A percentile compares a stretch with the other conserved stretches of the same genome.
Evolutionary conservation across 2,113 vertebrate genomes (phyloP).

Genomic region (Platysternon megacephalum): DNA sequence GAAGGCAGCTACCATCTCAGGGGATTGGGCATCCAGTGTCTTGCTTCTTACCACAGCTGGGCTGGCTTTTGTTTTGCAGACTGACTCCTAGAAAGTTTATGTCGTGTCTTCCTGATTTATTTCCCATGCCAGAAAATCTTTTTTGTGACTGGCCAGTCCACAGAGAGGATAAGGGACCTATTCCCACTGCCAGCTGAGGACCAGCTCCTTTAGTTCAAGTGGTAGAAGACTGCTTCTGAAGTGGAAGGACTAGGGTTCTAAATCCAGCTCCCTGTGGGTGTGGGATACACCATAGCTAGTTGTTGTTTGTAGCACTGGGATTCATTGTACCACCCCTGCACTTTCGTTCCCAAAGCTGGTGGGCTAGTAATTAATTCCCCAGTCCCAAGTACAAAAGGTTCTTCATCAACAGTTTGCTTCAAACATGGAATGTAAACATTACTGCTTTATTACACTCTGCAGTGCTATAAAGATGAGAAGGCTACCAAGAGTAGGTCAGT

Average conservation of each 20-base stretch:
- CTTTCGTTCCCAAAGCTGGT: neutral
- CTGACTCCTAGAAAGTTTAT: neutral
- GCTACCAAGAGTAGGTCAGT: neutral
- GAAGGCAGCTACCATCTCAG: neutral
- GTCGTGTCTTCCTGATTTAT: neutral
- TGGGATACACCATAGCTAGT: neutral
- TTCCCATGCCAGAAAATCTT: neutral
- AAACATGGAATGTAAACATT: neutral
- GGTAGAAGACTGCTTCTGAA: neutral
- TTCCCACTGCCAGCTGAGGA: neutral
- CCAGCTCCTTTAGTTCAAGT: neutral
- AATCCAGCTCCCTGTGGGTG: neutral
- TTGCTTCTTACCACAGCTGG: rapidly evolving
- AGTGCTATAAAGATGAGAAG: neutral
- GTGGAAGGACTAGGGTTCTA: neutral
- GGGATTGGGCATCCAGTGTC: rapidly evolving
- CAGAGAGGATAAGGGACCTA: neutral
- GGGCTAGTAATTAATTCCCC: rapidly evolving
- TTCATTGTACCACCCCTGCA: rapidly evolving
- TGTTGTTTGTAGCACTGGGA: neutral
- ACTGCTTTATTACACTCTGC: neutral
- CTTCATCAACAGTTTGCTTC: neutral
- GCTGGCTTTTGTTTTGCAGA: neutral
- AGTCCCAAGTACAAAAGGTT: neutral
- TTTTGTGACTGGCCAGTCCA: neutral